Evolutionary conservation across 1,140 invertebrate genomes (phyloP).

Genomic region (Phortica variegata): DNA sequence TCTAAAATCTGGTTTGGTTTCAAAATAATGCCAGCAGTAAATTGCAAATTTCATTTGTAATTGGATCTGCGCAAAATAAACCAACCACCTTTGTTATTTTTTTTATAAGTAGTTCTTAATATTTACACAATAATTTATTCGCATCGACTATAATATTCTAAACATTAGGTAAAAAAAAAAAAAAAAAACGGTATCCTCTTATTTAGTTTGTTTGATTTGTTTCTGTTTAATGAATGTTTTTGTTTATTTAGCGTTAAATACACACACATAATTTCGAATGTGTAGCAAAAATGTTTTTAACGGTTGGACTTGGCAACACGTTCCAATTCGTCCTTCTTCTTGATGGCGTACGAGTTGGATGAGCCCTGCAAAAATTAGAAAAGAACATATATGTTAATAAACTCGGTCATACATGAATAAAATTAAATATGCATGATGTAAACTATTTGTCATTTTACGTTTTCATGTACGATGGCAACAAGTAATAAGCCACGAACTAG

Average conservation of each 20-base stretch:
- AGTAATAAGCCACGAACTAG: neutral
- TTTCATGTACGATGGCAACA: conserved; percentile 14
- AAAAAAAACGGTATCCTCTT: too few species aligned
- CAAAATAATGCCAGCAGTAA: too few species aligned
- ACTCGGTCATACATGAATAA: too few species aligned
- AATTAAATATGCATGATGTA: neutral
- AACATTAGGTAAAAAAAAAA: too few species aligned
- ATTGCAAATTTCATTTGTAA: too few species aligned
- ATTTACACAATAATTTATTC: conserved; percentile 10
- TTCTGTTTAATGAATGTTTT: neutral
- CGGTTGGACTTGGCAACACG: conserved; percentile 99
- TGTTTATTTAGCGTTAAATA: neutral
- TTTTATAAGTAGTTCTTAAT: neutral
- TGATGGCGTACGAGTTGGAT: conserved; percentile 99
- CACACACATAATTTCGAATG: neutral
- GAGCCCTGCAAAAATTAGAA: conserved; percentile 73
- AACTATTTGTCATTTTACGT: conserved; percentile 9
- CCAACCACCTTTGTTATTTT: too few species aligned
- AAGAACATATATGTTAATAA: conserved; percentile 14
- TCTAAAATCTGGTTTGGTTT: too few species aligned
- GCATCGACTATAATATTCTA: conserved; percentile 11
- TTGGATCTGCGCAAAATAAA: too few species aligned
- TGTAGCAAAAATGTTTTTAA: conserved; percentile 66
- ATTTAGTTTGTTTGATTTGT: too few species aligned
- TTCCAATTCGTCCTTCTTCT: conserved; percentile 99